Evolutionary conservation across 1,140 invertebrate species (phyloP).

Genomic region (Anagrus nilaparvatae): DNA sequence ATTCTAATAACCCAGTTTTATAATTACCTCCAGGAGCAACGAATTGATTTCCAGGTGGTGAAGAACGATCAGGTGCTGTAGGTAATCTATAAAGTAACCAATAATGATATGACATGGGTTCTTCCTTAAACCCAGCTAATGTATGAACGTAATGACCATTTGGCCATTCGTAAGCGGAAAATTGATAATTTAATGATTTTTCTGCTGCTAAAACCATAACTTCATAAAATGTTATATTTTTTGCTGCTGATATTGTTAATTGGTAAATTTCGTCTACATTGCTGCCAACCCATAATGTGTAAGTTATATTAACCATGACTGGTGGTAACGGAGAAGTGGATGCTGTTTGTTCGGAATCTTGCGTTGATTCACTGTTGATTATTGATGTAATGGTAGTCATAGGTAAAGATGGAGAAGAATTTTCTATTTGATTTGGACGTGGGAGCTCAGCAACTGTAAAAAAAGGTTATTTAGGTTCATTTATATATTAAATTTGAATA

Average conservation of each 20-base stretch:
- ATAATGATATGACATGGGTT: slow-evolving; percentile 78
- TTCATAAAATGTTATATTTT: slow-evolving; percentile 73
- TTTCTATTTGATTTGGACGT: too few relatives aligned
- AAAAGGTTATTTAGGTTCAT: too few relatives aligned
- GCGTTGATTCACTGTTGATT: neutral
- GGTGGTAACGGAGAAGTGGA: slow-evolving; percentile 17
- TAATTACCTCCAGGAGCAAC: slow-evolving; percentile 70
- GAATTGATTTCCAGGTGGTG: slow-evolving; percentile 70
- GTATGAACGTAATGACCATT: slow-evolving; percentile 85
- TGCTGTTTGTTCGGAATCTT: too few relatives aligned
- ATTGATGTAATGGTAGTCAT: neutral
- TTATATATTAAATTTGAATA: too few relatives aligned
- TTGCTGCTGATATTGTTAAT: slow-evolving; percentile 53
- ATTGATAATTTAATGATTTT: slow-evolving; percentile 55
- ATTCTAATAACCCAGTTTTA: slow-evolving; percentile 1
- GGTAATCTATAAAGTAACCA: slow-evolving; percentile 75
- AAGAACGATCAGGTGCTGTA: slow-evolving; percentile 61
- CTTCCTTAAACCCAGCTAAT: slow-evolving; percentile 72
- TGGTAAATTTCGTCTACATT: slow-evolving; percentile 69
- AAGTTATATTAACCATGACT: slow-evolving; percentile 58
- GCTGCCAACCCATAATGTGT: slow-evolving; percentile 76
- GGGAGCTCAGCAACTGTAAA: too few relatives aligned
- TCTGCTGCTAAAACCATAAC: slow-evolving; percentile 77
- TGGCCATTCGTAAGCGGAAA: slow-evolving; percentile 75
- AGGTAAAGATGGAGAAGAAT: neutral